Base-by-base conservation (phyloP, 2,113 vertebrate genomes). In the Phaethornis superciliosus region DNA sequence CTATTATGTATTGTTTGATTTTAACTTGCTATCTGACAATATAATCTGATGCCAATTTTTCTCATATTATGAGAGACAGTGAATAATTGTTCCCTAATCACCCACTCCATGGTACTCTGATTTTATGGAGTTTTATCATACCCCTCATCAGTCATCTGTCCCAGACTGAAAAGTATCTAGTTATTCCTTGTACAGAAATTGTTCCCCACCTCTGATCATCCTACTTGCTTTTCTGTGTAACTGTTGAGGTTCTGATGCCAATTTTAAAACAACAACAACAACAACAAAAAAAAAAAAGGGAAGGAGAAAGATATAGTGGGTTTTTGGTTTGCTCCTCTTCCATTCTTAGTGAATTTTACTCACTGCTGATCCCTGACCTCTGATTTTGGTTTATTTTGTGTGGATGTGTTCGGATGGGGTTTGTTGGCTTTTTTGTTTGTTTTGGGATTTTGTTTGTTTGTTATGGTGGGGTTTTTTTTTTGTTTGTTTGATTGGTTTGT, bases 91-190 rank as follows among this genome's bases (percentile, higher is more conserved):
- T 96, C 51, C 64, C 59, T 88, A 94, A 96, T 94, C 75, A 88
- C n/a, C 71, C 89, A 91, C 81, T 90, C 68, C 47, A 83, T 70
- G 64, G 88, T 93, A 77, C 75, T 91, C 79, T 88, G 85, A 80
- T 79, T 96, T 96, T 94, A 88, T 82, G 71, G 90, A 92, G 81
- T 80, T 96, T 85, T 96, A 85, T 89, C 87, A 89, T 80, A 85
- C 42, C 28, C 8, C 19, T 87, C 76, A 83, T 85, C 71, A 85
- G 75, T 95, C 92, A 94, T 65, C 58, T 87, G 74, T 65, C 75
- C 71, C 51, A 94, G 80, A 37, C 42, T 90, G 63, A 85, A 94
- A 88, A 91, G n/a, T 67, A 88, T 69, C 67, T 89, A 72, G 35
- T 83, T 93, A 83, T 89, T 85, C 35, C 67, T 93, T 59, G 35